Evolutionary conservation across 2,797 vertebrate genomes (phyloP).

Genomic region (Heteromormyrus szaboi): DNA sequence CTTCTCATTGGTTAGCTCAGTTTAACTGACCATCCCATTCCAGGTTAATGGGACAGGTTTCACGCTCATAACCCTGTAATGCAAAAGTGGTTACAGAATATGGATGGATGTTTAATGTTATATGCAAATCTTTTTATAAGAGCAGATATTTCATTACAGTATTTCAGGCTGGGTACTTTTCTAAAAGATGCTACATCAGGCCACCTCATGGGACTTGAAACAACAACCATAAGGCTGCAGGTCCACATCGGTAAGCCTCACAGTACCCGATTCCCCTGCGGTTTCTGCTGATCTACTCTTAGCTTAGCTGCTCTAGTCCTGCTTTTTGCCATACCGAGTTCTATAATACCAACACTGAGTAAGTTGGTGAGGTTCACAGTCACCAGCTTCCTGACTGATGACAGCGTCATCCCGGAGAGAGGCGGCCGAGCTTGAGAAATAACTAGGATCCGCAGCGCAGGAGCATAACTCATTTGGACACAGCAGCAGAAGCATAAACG

Average conservation of each 20-base stretch:
- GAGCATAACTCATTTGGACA: not conserved
- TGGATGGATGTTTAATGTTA: not conserved
- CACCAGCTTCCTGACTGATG: not conserved
- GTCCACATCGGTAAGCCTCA: not conserved
- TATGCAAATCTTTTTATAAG: not conserved
- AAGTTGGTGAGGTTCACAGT: not conserved
- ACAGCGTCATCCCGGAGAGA: not conserved
- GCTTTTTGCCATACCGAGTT: not conserved
- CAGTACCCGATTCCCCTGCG: not conserved
- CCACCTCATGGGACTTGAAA: not conserved
- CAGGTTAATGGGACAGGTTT: not conserved
- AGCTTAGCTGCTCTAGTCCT: not conserved
- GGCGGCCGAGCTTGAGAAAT: not conserved
- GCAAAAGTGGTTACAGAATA: not conserved
- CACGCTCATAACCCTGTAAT: not conserved
- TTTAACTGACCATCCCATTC: not conserved
- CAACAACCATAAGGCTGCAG: not conserved
- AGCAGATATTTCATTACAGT: not conserved
- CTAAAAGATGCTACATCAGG: not conserved
- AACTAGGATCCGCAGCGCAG: not conserved
- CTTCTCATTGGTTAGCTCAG: not conserved
- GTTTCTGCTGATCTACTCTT: not conserved
- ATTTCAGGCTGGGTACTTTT: not conserved
- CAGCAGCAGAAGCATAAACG: not conserved
- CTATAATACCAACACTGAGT: not conserved